Percentiles rank a stretch among this genome's conserved stretches.
These are phyloP conservation scores for Plusia festucae DNA, from an alignment of 2,888 invertebrate species.

Conservation along the genomic window DNA sequence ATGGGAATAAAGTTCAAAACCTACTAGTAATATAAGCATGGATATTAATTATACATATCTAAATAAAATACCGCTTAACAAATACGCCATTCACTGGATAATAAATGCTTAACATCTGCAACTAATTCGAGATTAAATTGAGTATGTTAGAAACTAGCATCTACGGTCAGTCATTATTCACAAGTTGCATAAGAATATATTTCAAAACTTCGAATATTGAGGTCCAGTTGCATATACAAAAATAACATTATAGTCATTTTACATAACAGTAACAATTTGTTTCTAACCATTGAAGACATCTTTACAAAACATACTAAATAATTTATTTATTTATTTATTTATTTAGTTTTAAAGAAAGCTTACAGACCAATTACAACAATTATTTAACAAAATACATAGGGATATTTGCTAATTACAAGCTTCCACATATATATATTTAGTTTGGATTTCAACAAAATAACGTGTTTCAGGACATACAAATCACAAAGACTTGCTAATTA, in stretches of 20 bases:
- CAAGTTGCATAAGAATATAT: conserved; percentile 79
- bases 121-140: conserved; percentile 68
- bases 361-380: too few relatives aligned
- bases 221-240: conserved; percentile 83
- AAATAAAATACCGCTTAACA: conserved; percentile 58
- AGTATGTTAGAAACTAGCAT: conserved; percentile 74
- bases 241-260: conserved; percentile 78
- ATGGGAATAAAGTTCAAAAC: conserved; percentile 52
- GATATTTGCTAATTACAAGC: too few relatives aligned
- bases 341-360: too few relatives aligned
- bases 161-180: conserved; percentile 84
- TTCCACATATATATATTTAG: too few relatives aligned
- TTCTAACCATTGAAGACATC: conserved; percentile 78
- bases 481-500: too few relatives aligned
- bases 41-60: conserved; percentile 52
- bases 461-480: too few relatives aligned
- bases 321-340: too few relatives aligned
- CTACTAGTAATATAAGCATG: conserved; percentile 56
- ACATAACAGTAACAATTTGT: conserved; percentile 88
- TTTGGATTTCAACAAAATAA: too few relatives aligned
- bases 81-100: conserved; percentile 58
- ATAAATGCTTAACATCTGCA: conserved; percentile 72
- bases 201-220: conserved; percentile 78
- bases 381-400: too few relatives aligned
- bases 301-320: conserved; percentile 69